Evolutionary conservation across 1,140 invertebrate species (phyloP).

Genomic region (Diuraphis noxia): DNA sequence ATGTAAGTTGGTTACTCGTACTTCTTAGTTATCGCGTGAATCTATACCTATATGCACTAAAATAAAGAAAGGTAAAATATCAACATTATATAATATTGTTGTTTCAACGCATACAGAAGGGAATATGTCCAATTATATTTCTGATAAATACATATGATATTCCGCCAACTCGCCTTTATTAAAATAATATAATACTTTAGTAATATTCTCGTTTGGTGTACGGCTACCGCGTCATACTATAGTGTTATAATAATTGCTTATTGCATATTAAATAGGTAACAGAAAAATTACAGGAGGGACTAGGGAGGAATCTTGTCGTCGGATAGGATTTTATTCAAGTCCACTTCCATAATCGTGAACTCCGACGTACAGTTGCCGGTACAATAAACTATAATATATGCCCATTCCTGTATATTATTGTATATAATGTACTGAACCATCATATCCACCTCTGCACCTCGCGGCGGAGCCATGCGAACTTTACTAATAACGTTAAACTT

Average conservation of each 20-base stretch:
- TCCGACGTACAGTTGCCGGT: not conserved
- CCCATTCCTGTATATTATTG: not conserved
- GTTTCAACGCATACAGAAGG: not conserved
- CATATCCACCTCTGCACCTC: not conserved
- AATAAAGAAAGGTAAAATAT: not conserved
- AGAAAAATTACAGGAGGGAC: not conserved
- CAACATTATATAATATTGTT: no score
- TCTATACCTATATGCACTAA: no score
- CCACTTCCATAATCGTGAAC: conserved; percentile 23
- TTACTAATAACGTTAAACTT: conserved; percentile 49
- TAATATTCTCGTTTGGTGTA: not conserved
- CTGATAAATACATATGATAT: not conserved
- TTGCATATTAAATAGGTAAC: not conserved
- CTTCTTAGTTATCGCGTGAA: not conserved
- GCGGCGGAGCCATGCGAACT: conserved; percentile 3
- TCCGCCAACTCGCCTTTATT: not conserved
- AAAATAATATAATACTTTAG: not conserved
- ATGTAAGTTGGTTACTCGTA: not conserved
- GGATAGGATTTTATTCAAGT: not conserved
- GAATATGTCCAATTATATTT: not conserved
- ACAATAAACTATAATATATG: not conserved
- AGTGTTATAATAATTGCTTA: not conserved
- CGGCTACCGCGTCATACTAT: no score
- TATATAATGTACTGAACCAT: not conserved
- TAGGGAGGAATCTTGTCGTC: not conserved